Percentiles rank a stretch among this genome's conserved stretches.
Evolutionary conservation across 2,888 invertebrate genomes (phyloP).

Genomic region (Lamellibrachia satsuma): DNA sequence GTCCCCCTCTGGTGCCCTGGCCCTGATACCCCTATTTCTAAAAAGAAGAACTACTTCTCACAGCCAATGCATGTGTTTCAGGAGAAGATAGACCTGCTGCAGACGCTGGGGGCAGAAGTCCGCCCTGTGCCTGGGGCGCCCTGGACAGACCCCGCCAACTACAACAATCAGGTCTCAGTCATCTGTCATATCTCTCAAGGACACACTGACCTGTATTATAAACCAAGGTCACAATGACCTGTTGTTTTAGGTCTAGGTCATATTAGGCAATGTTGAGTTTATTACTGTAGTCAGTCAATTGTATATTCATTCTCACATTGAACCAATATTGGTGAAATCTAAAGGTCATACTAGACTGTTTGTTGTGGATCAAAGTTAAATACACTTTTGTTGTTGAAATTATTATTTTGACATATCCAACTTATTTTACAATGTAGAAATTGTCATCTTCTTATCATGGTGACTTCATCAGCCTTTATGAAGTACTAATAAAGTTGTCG

Average conservation of each 20-base stretch:
- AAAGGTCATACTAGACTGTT: background rate
- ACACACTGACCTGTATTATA: background rate
- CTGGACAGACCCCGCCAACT: slow-evolving; percentile 62
- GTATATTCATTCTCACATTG: background rate
- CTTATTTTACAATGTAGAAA: no score
- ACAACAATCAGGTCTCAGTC: slow-evolving; percentile 60
- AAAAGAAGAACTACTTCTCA: no score
- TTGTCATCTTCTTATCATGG: no score
- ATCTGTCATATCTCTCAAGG: background rate
- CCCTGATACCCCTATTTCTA: slow-evolving; percentile 13
- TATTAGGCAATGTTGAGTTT: background rate
- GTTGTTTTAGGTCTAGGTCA: background rate
- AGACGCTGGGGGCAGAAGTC: slow-evolving; percentile 62
- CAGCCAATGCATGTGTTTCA: slow-evolving; percentile 33
- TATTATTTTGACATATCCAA: no score
- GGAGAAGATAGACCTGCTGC: slow-evolving; percentile 62
- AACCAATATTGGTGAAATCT: background rate
- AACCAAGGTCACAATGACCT: background rate
- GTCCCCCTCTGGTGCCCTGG: no score
- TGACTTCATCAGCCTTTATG: no score
- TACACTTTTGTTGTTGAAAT: background rate
- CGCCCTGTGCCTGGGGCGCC: slow-evolving; percentile 61
- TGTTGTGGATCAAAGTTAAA: background rate
- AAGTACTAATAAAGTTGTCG: no score
- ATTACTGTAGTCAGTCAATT: background rate